A percentile compares a stretch with the other conserved stretches of the same genome.
phyloP scores from a whole-genome alignment of 2,113 vertebrate species.

The Lathamus discolor region DNA sequence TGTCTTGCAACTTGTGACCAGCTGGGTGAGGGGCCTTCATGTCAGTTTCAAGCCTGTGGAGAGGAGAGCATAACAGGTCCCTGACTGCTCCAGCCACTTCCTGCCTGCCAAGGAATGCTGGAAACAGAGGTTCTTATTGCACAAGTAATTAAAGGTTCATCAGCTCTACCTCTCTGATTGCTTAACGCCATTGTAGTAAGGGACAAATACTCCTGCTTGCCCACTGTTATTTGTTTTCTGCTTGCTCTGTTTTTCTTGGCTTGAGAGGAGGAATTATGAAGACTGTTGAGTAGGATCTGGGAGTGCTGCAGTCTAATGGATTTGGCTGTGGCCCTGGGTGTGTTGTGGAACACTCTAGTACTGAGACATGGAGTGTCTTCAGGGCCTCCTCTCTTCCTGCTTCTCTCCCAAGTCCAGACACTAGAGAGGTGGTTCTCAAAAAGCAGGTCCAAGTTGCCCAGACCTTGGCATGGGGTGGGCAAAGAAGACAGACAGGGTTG shows the following conservation, averaged over 20 bases:
- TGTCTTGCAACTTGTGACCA: background rate
- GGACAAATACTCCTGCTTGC: slow-evolving; percentile 59
- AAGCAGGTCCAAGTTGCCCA: background rate
- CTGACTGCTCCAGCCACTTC: slow-evolving; percentile 35
- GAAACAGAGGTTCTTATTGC: slow-evolving; percentile 48
- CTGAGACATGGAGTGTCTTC: slow-evolving; percentile 1
- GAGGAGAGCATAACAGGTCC: slow-evolving; percentile 35
- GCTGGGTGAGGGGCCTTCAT: slow-evolving; percentile 23
- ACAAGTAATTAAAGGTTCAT: slow-evolving; percentile 68
- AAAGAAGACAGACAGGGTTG: background rate
- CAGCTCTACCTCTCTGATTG: slow-evolving; percentile 58
- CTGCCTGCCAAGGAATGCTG: slow-evolving; percentile 59
- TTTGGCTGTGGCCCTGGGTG: slow-evolving; percentile 49
- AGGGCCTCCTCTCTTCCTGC: background rate
- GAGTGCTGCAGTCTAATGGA: slow-evolving; percentile 40
- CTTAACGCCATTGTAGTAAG: slow-evolving; percentile 65
- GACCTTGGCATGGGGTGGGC: background rate
- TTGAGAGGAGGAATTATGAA: slow-evolving; percentile 40
- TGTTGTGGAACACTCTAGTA: slow-evolving; percentile 5
- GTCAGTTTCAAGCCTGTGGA: slow-evolving; percentile 45
- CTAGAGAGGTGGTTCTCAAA: background rate
- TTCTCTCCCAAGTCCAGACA: background rate
- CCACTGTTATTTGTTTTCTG: slow-evolving; percentile 66
- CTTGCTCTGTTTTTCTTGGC: slow-evolving; percentile 69
- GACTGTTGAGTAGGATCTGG: slow-evolving; percentile 38